A percentile compares a stretch with the other conserved stretches of the same genome.
Evolutionary conservation across 2,113 vertebrate species (phyloP).

Genomic region (Otocyon megalotis): DNA sequence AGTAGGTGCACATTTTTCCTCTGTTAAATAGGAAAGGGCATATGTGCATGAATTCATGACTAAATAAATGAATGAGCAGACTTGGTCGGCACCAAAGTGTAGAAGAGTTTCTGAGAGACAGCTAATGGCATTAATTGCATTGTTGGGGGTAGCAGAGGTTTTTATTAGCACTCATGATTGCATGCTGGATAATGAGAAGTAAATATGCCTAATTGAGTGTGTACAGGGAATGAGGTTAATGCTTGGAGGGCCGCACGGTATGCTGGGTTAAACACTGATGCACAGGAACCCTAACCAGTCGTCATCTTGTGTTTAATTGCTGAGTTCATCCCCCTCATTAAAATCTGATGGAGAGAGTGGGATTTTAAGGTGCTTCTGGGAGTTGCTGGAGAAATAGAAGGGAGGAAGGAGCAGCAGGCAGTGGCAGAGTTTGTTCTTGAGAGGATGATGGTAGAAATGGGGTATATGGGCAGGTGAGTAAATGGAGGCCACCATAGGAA

Average conservation of each 20-base stretch:
- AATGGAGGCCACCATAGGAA: not conserved
- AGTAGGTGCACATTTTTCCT: conserved; percentile 54
- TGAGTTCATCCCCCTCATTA: conserved; percentile 69
- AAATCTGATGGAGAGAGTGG: conserved; percentile 1
- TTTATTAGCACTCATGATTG: conserved; percentile 74
- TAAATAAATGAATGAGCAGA: not conserved
- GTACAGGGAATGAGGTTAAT: conserved; percentile 50
- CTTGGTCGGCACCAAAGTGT: not conserved
- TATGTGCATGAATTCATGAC: not conserved
- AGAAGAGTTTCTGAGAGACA: conserved; percentile 59
- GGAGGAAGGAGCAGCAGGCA: not conserved
- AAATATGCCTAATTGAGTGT: conserved; percentile 75
- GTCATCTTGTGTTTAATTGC: conserved; percentile 68
- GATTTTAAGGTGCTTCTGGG: conserved; percentile 59
- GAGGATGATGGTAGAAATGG: not conserved
- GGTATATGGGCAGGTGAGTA: not conserved
- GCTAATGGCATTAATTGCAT: conserved; percentile 76
- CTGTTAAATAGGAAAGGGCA: not conserved
- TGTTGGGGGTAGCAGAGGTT: conserved; percentile 72
- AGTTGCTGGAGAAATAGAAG: not conserved
- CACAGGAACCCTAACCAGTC: conserved; percentile 46
- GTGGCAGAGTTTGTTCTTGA: not conserved
- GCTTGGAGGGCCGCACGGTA: conserved; percentile 68
- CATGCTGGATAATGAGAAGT: conserved; percentile 76
- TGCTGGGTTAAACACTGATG: conserved; percentile 65